phyloP scores from a whole-genome alignment of 2,113 vertebrate species.

The Etheostoma spectabile region DNA sequence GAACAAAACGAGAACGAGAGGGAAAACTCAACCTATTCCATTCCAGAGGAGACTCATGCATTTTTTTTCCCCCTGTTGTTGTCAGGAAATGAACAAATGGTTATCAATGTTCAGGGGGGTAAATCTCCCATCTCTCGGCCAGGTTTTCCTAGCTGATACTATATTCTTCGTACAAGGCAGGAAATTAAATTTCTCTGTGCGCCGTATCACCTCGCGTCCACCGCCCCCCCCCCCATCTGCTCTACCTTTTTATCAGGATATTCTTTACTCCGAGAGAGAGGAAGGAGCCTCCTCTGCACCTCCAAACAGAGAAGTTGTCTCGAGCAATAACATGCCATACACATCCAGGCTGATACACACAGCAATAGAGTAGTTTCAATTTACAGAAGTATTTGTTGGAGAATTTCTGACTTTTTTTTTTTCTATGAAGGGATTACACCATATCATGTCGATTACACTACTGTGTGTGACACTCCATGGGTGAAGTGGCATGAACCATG shows the following conservation, averaged over 20 bases:
- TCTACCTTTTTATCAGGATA: slow-evolving; percentile 85
- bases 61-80: slow-evolving; percentile 91
- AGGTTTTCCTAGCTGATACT: slow-evolving; percentile 95
- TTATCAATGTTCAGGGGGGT: slow-evolving; percentile 93
- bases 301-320: slow-evolving; percentile 72
- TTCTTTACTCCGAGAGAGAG: slow-evolving; percentile 62
- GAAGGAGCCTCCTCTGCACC: slow-evolving; percentile 59
- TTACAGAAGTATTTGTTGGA: slow-evolving; percentile 77
- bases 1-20: slow-evolving; percentile 65
- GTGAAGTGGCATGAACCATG: not conserved
- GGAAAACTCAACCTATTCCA: slow-evolving; percentile 88
- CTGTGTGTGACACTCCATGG: slow-evolving; percentile 10
- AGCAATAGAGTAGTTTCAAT: slow-evolving; percentile 82
- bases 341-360: slow-evolving; percentile 63
- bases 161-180: slow-evolving; percentile 91
- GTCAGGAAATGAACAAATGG: slow-evolving; percentile 99
- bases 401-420: slow-evolving; percentile 43
- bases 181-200: slow-evolving; percentile 93
- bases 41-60: slow-evolving; percentile 88
- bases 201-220: slow-evolving; percentile 58
- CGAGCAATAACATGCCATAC: slow-evolving; percentile 70
- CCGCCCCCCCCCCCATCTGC: slow-evolving; percentile 38
- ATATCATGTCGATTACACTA: slow-evolving; percentile 48
- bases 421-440: slow-evolving; percentile 49
- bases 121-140: slow-evolving; percentile 92